Evolutionary conservation across 2,797 vertebrate species (phyloP), one percentile per base, ranked within the genome.

Genomic region (Karalla daura): DNA sequence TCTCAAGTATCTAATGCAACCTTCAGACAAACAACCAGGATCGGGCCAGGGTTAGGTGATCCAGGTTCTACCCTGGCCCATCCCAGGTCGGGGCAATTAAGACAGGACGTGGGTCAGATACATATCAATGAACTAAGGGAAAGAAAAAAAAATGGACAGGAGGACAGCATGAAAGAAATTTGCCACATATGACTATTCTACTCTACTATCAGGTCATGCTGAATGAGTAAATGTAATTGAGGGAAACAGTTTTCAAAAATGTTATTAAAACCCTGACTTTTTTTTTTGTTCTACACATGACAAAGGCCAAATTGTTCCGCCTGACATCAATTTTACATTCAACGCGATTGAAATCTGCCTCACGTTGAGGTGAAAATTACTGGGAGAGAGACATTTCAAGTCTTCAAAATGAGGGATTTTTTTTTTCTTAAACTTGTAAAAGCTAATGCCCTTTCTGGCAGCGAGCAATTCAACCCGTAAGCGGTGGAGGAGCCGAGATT

Each of bases 401-500:
- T 15, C 40, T 44, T 39, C 1, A 55, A 25, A 23, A 59, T 37
- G 11, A 25, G 11, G 4, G 5, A 1, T 25, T 36, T 37, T 5
- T 4, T 1, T 2, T 17, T 24, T 52, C 33, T 58, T 44, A 10
- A 28, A 47, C 35, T 12, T 47, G 27, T 14, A 6, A 11, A 53
- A 67, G 55, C 20, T n/a, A 15, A 24, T 15, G 20, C 45, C 44
- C 43, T 40, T 39, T 20, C 43, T 39, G 36, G 41, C 32, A 43
- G 14, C 27, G 43, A 18, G 2, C 1, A 17, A 24, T 45, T 37
- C 20, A 27, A 8, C 50, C 44, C 51, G 39, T 60, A 69, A 61
- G 66, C 71, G 25, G 55, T 15, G 33, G 60, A 52, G 74, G 67
- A 78, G 63, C 44, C n/a, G 41, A 70, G 76, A 78, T 89, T 81